Evolutionary conservation across 2,888 invertebrate genomes (phyloP).

Genomic region (Trachelus stipa): DNA sequence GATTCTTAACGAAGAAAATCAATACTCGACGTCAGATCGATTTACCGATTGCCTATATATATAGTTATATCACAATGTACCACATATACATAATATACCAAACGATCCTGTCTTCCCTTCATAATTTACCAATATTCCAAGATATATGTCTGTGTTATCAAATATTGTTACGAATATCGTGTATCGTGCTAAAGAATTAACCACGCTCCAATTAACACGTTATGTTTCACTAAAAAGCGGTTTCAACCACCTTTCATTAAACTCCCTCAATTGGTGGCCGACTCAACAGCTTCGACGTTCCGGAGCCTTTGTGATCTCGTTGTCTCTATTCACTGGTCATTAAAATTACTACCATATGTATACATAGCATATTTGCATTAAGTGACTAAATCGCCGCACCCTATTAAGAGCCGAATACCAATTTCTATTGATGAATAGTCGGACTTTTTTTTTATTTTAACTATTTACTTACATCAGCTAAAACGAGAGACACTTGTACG

Average conservation of each 20-base stretch:
- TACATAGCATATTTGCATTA: neutral
- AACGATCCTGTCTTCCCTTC: too few species aligned
- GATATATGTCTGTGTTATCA: neutral
- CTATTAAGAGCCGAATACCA: neutral
- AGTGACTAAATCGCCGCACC: neutral
- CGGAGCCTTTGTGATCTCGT: neutral
- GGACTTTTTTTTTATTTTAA: neutral
- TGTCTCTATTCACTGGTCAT: neutral
- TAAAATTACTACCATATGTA: neutral
- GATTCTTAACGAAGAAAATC: neutral
- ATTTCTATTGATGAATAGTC: neutral
- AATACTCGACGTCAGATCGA: neutral
- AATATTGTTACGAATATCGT: neutral
- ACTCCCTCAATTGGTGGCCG: neutral
- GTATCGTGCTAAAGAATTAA: neutral
- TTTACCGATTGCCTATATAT: neutral
- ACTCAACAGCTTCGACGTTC: neutral
- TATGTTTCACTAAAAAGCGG: constrained; percentile 1
- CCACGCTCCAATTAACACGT: neutral
- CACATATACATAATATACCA: too few species aligned
- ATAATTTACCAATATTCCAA: too few species aligned
- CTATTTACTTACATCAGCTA: neutral
- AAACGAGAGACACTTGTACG: neutral
- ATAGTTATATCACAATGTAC: neutral
- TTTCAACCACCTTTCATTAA: neutral